Evolutionary conservation across 1,140 invertebrate species (phyloP).

Genomic region (Pseudoatta argentina): DNA sequence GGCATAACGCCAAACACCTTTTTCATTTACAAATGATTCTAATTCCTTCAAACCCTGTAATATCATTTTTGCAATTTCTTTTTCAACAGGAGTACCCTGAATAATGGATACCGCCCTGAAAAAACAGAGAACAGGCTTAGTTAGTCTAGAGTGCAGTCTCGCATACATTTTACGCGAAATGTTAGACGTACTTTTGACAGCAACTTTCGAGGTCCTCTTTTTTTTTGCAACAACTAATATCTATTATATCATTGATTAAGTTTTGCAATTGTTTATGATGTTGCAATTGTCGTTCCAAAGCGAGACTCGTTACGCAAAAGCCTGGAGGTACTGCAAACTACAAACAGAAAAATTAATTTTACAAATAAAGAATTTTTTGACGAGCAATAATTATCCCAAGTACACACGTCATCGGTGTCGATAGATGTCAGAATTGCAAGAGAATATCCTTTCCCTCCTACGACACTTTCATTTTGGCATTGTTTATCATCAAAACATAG

Average conservation of each 20-base stretch:
- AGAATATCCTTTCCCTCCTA: slow-evolving; percentile 91
- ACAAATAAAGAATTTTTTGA: not conserved
- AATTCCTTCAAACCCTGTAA: slow-evolving; percentile 81
- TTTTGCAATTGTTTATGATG: slow-evolving; percentile 74
- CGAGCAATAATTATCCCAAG: not conserved
- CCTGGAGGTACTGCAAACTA: slow-evolving; percentile 87
- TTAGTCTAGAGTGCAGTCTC: not conserved
- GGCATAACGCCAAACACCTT: slow-evolving; percentile 79
- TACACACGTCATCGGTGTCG: slow-evolving; percentile 81
- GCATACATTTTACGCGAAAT: not conserved
- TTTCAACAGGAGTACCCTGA: slow-evolving; percentile 63
- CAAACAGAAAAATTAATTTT: slow-evolving; percentile 30
- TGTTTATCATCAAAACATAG: slow-evolving; percentile 81
- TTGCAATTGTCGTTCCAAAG: slow-evolving; percentile 87
- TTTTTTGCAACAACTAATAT: slow-evolving; percentile 57
- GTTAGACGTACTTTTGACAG: slow-evolving; percentile 62
- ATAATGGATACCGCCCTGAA: slow-evolving; percentile 76
- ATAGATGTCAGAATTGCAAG: slow-evolving; percentile 88
- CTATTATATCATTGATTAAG: slow-evolving; percentile 65
- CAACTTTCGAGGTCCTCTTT: slow-evolving; percentile 51
- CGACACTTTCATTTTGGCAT: slow-evolving; percentile 83
- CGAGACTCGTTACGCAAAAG: slow-evolving; percentile 88
- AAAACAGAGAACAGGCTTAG: slow-evolving; percentile 31
- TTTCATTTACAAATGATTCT: slow-evolving; percentile 72
- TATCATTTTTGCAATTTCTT: slow-evolving; percentile 80